phyloP scores from a whole-genome alignment of 2,888 invertebrate species.

The Hirtodrosophila alboralis region DNA sequence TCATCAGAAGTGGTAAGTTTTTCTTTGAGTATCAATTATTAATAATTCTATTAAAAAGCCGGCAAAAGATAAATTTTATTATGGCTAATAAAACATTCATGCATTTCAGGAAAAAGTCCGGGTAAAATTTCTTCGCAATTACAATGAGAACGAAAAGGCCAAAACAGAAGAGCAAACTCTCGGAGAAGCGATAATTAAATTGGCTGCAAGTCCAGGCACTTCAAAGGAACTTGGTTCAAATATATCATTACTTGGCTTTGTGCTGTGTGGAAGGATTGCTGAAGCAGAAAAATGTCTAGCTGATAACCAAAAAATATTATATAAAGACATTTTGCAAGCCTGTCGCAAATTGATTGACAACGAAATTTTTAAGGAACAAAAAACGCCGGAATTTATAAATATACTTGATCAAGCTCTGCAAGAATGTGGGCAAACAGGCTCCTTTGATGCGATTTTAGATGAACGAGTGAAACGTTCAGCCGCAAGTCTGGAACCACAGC shows the following conservation, averaged over 20 bases:
- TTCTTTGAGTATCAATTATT: conserved; percentile 14
- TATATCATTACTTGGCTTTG: conserved; percentile 88
- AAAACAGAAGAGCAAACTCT: conserved; percentile 82
- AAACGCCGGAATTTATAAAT: conserved; percentile 57
- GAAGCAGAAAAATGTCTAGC: conserved; percentile 49
- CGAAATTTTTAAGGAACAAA: conserved; percentile 13
- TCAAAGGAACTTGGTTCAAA: conserved; percentile 85
- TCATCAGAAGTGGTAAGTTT: conserved; percentile 63
- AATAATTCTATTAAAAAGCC: conserved; percentile 1
- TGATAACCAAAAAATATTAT: conserved; percentile 7
- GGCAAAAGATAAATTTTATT: not conserved
- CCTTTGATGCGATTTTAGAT: conserved; percentile 81
- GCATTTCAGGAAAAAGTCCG: conserved; percentile 87
- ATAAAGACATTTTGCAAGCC: conserved; percentile 32
- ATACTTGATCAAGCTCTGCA: conserved; percentile 68
- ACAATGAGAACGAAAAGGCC: conserved; percentile 95
- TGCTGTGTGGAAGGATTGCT: conserved; percentile 88
- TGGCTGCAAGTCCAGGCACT: conserved; percentile 11
- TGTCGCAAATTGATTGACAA: conserved; percentile 17
- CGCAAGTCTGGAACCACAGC: conserved; percentile 82
- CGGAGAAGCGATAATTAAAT: conserved; percentile 43
- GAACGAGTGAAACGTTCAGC: conserved; percentile 63
- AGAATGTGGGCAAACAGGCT: conserved; percentile 25
- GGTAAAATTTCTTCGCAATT: conserved; percentile 91
- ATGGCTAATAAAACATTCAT: too few relatives aligned